A percentile compares a stretch with the other conserved stretches of the same genome.
These are phyloP conservation scores for Panulirus ornatus DNA, from an alignment of 1,140 invertebrate species.

Conservation along the genomic window DNA sequence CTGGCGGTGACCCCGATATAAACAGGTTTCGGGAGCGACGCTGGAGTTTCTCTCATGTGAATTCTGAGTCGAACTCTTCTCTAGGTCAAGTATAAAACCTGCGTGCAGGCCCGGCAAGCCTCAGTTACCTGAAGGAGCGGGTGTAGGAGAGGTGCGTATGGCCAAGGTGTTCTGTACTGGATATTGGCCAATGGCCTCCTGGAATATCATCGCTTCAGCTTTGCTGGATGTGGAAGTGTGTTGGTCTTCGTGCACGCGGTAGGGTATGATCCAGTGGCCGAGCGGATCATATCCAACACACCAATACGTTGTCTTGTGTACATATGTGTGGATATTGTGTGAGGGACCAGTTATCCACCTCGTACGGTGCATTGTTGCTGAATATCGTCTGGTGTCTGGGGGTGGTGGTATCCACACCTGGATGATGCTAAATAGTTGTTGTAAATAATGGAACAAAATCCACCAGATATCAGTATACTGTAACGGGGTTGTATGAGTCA, in stretches of 20 bases:
- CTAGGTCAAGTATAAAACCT: slow-evolving; percentile 40
- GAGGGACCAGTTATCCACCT: no score
- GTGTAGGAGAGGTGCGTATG: slow-evolving; percentile 39
- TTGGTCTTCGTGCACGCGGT: neutral
- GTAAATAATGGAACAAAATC: no score
- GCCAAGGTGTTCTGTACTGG: neutral
- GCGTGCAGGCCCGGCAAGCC: neutral
- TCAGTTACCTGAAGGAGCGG: slow-evolving; percentile 25
- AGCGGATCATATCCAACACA: neutral
- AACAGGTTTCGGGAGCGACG: slow-evolving; percentile 24
- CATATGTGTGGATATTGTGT: neutral
- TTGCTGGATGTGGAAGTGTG: neutral
- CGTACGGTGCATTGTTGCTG: no score
- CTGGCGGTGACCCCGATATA: neutral
- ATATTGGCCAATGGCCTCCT: no score
- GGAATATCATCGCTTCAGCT: neutral
- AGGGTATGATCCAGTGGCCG: neutral
- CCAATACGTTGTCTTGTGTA: no score
- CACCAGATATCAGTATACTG: no score
- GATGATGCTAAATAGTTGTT: no score
- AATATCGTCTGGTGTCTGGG: no score
- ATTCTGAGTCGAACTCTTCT: slow-evolving; percentile 34
- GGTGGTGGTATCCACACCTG: no score
- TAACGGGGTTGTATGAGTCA: no score
- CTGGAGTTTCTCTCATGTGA: slow-evolving; percentile 28